Evolutionary conservation across 1,140 invertebrate genomes (phyloP).

Genomic region (Ceratina japonica): DNA sequence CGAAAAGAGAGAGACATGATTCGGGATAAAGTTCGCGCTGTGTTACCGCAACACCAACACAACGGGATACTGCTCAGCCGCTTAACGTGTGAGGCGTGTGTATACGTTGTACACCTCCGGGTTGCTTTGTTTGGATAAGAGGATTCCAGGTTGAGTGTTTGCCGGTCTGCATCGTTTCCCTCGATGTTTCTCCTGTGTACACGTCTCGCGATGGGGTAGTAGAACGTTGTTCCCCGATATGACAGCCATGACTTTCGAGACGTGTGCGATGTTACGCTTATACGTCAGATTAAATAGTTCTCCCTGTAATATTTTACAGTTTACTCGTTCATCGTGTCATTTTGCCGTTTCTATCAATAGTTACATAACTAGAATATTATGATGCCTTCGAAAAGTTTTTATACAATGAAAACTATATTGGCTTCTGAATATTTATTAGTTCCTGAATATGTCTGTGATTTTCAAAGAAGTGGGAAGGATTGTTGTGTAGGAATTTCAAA

Average conservation of each 20-base stretch:
- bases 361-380: no score
- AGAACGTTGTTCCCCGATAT: slow-evolving; percentile 3
- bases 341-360: not conserved
- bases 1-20: slow-evolving; percentile 4
- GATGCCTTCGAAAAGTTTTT: not conserved
- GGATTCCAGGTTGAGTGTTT: slow-evolving; percentile 39
- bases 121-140: slow-evolving; percentile 46
- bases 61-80: not conserved
- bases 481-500: no score
- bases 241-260: not conserved
- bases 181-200: not conserved
- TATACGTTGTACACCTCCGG: slow-evolving; percentile 7
- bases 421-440: no score
- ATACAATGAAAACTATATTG: no score
- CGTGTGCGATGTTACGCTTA: not conserved
- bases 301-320: not conserved
- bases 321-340: not conserved
- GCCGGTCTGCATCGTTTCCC: slow-evolving; percentile 24
- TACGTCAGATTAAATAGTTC: not conserved
- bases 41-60: slow-evolving; percentile 24
- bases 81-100: not conserved
- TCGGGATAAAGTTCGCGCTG: slow-evolving; percentile 1
- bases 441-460: no score
- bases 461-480: no score
- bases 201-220: not conserved